These are phyloP conservation scores for Akabosia matsudoensis DNA, from an alignment of 1,140 invertebrate genomes.

Conservation along the genomic window DNA sequence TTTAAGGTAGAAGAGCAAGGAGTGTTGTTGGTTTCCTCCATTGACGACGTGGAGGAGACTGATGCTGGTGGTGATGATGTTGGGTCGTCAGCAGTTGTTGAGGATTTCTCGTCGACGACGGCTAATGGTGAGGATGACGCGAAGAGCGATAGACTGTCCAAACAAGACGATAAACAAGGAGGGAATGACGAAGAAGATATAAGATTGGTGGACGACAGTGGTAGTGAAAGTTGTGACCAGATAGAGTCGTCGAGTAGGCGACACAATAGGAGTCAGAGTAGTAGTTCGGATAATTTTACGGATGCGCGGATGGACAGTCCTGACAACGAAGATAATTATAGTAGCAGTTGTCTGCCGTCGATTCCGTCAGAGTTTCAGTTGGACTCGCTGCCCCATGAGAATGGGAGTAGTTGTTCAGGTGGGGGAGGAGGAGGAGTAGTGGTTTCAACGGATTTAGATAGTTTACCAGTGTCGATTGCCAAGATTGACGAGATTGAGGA, in stretches of 20 bases:
- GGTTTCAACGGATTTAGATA: background rate
- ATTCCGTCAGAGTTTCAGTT: background rate
- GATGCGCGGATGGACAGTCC: constrained; percentile 3
- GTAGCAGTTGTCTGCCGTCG: background rate
- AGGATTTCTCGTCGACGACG: too few relatives aligned
- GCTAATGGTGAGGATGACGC: too few relatives aligned
- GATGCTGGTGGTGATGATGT: too few relatives aligned
- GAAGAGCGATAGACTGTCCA: too few relatives aligned
- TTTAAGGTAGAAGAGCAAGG: too few relatives aligned
- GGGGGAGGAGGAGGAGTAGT: background rate
- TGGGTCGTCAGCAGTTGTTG: too few relatives aligned
- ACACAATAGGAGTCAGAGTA: background rate
- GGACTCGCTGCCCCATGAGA: background rate
- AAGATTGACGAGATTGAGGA: background rate
- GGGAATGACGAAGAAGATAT: background rate
- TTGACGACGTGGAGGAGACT: too few relatives aligned
- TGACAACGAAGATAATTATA: background rate
- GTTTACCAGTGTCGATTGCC: background rate
- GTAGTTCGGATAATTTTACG: background rate
- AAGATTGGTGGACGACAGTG: background rate
- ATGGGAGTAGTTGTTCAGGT: background rate
- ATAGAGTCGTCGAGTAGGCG: background rate
- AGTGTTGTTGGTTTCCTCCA: too few relatives aligned
- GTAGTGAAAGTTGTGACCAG: background rate
- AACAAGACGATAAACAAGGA: too few relatives aligned